Evolutionary conservation across 2,113 vertebrate species (phyloP).

Genomic region (Ondatra zibethicus): DNA sequence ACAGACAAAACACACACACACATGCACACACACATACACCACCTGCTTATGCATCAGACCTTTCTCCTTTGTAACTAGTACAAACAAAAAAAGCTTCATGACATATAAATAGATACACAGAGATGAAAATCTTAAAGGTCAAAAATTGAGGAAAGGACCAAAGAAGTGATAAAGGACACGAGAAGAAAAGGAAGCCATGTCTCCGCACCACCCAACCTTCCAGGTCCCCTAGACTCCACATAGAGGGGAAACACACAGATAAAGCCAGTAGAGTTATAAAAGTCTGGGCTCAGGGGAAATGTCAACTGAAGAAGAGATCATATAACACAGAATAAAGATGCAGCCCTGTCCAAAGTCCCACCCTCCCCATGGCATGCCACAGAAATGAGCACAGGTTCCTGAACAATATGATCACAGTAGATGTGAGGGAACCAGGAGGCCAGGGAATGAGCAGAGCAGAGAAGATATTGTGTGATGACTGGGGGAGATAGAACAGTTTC

Average conservation of each 20-base stretch:
- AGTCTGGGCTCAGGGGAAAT: neutral
- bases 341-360: neutral
- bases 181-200: neutral
- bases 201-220: neutral
- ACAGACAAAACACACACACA: neutral
- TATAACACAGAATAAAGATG: neutral
- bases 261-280: neutral
- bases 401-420: neutral
- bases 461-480: accelerated
- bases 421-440: neutral
- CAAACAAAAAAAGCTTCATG: neutral
- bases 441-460: no score
- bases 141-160: neutral
- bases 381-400: neutral
- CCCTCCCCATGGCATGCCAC: accelerated
- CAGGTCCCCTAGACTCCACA: neutral
- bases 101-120: no score
- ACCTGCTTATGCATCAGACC: neutral
- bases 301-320: no score
- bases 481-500: no score
- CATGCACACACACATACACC: neutral
- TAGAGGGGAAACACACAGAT: neutral
- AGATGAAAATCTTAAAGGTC: neutral
- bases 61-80: neutral
- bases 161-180: neutral